phyloP scores from a whole-genome alignment of 2,888 invertebrate species.

The Rhingia campestris region DNA sequence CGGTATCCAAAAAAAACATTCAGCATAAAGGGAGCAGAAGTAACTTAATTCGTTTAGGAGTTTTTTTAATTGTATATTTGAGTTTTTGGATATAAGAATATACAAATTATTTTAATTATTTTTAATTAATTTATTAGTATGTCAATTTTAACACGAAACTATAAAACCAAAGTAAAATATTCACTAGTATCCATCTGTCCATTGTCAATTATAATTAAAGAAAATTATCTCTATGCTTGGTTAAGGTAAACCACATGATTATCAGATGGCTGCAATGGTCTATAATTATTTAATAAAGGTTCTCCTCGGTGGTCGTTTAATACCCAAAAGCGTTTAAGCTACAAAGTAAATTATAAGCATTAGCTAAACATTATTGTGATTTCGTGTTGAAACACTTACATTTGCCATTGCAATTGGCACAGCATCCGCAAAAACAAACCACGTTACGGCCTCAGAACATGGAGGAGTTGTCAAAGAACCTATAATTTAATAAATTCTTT shows the following conservation, averaged over 20 bases:
- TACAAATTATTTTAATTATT: too few species aligned
- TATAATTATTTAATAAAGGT: slow-evolving; percentile 62
- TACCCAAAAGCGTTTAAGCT: slow-evolving; percentile 69
- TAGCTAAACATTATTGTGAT: background rate
- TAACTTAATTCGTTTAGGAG: too few species aligned
- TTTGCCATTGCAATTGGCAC: slow-evolving; percentile 51
- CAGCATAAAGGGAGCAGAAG: too few species aligned
- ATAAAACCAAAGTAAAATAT: too few species aligned
- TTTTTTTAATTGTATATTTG: too few species aligned
- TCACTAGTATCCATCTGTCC: too few species aligned
- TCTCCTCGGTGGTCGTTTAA: slow-evolving; percentile 52
- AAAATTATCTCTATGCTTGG: background rate
- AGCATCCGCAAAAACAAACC: slow-evolving; percentile 72
- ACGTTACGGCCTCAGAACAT: slow-evolving; percentile 74
- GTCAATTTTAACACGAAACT: too few species aligned
- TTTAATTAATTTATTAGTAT: too few species aligned
- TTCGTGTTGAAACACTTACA: slow-evolving; percentile 19
- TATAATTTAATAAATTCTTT: background rate
- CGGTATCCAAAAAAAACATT: too few species aligned
- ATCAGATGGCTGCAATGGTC: background rate
- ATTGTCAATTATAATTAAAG: too few species aligned
- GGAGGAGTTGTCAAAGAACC: slow-evolving; percentile 75
- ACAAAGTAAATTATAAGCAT: background rate
- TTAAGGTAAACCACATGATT: background rate
- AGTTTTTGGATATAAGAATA: too few species aligned